A percentile compares a stretch with the other conserved stretches of the same genome.
These are phyloP conservation scores for Polietes domitor DNA, from an alignment of 2,888 invertebrate genomes.

Conservation along the genomic window DNA sequence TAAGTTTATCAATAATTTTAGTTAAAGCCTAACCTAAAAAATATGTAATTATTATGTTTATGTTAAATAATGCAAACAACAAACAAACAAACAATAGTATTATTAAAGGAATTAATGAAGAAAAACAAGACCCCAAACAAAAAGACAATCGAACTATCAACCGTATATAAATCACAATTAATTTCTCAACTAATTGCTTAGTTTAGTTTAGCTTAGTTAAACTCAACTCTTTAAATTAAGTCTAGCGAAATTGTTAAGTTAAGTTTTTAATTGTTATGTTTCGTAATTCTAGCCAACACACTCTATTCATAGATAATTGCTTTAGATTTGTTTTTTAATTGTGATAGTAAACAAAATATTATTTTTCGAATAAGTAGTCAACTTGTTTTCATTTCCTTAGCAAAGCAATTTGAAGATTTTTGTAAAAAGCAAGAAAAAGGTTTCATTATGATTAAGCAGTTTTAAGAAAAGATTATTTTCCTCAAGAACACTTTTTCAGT, in stretches of 20 bases:
- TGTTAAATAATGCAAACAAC: not conserved
- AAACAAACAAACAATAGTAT: constrained; percentile 16
- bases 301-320: not conserved
- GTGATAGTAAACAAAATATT: constrained; percentile 50
- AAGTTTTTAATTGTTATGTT: not conserved
- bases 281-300: not conserved
- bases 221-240: not conserved
- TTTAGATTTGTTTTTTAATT: constrained; percentile 26
- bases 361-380: constrained; percentile 23
- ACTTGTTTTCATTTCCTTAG: not conserved
- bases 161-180: not conserved
- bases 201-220: not conserved
- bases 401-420: not conserved
- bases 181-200: too few relatives aligned
- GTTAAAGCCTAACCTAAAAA: not conserved
- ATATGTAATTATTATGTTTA: not conserved
- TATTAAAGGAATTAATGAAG: not conserved
- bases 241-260: not conserved
- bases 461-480: constrained; percentile 4
- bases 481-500: not conserved
- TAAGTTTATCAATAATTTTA: constrained; percentile 16
- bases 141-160: constrained; percentile 7
- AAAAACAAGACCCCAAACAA: constrained; percentile 7
- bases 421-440: constrained; percentile 47
- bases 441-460: constrained; percentile 65